Evolutionary conservation across 2,888 invertebrate genomes (phyloP), one percentile per base, ranked within the genome.

Genomic region (Lordiphosa fenestrarum): DNA sequence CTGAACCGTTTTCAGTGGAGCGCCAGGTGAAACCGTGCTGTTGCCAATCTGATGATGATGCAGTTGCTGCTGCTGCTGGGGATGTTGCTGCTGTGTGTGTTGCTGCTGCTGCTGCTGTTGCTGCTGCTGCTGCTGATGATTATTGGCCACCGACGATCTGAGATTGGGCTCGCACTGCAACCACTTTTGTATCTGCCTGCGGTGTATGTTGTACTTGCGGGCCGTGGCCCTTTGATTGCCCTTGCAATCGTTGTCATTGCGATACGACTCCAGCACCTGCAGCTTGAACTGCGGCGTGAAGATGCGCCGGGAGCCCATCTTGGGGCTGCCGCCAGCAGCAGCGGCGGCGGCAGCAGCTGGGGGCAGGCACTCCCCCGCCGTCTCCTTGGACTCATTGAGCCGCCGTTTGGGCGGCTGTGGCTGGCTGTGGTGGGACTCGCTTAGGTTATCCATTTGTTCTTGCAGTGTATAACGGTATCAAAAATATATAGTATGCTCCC

Each of bases 181-280:
- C 96, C 96, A 96, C 91, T 96, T 96, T 90, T 96, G 96, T 75
- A 96, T 96, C 90, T 96, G 96, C 59, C 96, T 92, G 57, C 96
- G 92, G 89, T 96, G 96, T 70, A 96, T 96, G 58, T 95, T 95
- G 89, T 96, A 96, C 90, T 96, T 96, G 85, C 96, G 92, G 62
- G 96, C 96, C 13, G 96, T 96, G 3, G 96, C 96, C 51, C 96
- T 92, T 89, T 96, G 96, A 89, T 96, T 96, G 49, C 96, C 96
- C 84, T 95, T 94, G 90, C 96, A 96, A 88, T 96, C 96, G 40
- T 93, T 92, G 88, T 96, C 96, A 81, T 94, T 93, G 71, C 96
- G 92, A 89, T 96, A 96, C 41, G 96, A 96, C 89, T 96, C 95
- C 71, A 96, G 91, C 76, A 96, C 96, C 91, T 95, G 95, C 72